Conservation (phyloP, 2,113 vertebrate species). For the Chrysochloris asiatica region DNA sequence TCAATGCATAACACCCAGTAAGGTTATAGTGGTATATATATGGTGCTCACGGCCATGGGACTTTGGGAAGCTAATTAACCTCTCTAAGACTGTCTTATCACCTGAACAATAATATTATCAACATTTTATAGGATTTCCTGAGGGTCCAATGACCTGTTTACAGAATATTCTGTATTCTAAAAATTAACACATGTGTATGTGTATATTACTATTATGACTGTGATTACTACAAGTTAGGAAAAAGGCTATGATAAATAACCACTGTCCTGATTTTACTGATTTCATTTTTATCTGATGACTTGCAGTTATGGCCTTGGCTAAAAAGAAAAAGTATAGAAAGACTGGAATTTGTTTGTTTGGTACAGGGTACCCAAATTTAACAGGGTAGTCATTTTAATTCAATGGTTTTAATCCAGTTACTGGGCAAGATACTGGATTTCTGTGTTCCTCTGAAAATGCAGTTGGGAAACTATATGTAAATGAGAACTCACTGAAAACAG, state of each 20-base stretch:
- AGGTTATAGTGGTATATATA: neutral
- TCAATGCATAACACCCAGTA: neutral
- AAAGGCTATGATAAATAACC: neutral
- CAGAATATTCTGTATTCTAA: neutral
- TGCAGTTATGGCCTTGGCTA: neutral
- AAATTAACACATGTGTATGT: neutral
- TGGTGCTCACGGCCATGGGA: neutral
- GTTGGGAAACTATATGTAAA: constrained; percentile 74
- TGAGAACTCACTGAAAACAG: constrained; percentile 67
- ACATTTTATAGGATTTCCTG: neutral
- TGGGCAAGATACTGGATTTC: neutral
- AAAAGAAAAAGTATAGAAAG: neutral
- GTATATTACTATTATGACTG: neutral
- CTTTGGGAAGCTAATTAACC: neutral
- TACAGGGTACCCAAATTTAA: constrained; percentile 53
- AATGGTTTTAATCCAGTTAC: constrained; percentile 5
- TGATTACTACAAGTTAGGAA: neutral
- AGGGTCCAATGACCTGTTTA: neutral
- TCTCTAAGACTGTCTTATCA: neutral
- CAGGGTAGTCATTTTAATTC: neutral
- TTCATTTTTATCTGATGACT: constrained; percentile 11
- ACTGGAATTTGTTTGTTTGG: neutral
- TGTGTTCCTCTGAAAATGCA: constrained; percentile 48
- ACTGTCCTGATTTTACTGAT: neutral
- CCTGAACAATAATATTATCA: neutral